phyloP scores from a whole-genome alignment of 1,140 invertebrate species.

The Rhopalosiphum padi region DNA sequence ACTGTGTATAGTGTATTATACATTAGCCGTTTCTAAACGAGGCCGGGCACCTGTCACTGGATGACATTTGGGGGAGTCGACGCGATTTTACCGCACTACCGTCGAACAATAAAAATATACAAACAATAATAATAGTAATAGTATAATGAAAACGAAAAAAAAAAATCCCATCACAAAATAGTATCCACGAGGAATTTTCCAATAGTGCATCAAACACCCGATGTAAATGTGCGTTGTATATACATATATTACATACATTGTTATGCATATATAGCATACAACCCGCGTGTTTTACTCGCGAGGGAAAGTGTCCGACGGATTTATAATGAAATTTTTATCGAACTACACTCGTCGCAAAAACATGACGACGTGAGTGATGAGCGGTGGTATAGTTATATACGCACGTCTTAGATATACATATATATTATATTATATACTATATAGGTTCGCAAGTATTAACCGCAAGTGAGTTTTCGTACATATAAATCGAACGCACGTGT shows the following conservation, averaged over 20 bases:
- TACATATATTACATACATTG: background rate
- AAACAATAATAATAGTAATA: conserved; percentile 9
- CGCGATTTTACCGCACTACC: background rate
- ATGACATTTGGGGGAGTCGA: conserved; percentile 27
- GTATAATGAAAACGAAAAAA: background rate
- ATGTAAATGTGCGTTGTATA: background rate
- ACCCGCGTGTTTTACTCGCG: background rate
- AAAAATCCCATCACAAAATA: conserved; percentile 2
- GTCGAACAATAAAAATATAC: background rate
- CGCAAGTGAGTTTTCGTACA: background rate
- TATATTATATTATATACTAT: background rate
- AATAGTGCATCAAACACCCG: background rate
- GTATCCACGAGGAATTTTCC: background rate
- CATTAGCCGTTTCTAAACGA: conserved; percentile 10
- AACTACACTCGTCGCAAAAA: background rate
- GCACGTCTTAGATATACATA: background rate
- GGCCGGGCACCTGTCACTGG: conserved; percentile 40
- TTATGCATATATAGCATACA: background rate
- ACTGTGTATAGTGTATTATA: background rate
- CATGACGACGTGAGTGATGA: background rate
- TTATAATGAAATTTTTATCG: conserved; percentile 15
- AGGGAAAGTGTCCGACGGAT: background rate
- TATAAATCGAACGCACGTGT: background rate
- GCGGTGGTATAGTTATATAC: background rate
- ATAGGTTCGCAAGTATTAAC: too few species aligned